Conservation (phyloP, 2,888 invertebrate genomes). For the Drosophila birchii region DNA sequence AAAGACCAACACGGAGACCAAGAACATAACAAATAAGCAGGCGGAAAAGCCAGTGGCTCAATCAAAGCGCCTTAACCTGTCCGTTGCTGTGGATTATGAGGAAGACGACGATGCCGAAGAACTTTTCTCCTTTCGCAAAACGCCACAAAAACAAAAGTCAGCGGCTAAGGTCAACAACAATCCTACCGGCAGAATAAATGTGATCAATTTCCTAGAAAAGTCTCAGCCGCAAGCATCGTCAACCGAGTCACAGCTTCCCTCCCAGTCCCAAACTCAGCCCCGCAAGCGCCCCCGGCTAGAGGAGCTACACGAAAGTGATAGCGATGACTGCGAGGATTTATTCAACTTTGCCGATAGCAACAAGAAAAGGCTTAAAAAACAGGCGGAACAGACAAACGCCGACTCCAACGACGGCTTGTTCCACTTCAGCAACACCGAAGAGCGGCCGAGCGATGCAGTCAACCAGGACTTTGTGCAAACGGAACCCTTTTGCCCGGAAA, state of each 20-base stretch:
- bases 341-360: conserved; percentile 75
- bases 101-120: conserved; percentile 25
- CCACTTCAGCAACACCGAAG: conserved; percentile 50
- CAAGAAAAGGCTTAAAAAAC: conserved; percentile 31
- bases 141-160: conserved; percentile 4
- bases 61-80: not conserved
- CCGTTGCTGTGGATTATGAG: conserved; percentile 19
- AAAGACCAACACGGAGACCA: conserved; percentile 8
- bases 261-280: conserved; percentile 21
- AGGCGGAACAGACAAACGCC: conserved; percentile 3
- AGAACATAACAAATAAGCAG: not conserved
- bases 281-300: conserved; percentile 74
- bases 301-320: conserved; percentile 73
- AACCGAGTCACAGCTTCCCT: not conserved
- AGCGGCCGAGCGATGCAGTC: not conserved
- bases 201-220: conserved; percentile 71
- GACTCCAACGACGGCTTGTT: conserved; percentile 62
- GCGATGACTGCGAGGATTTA: conserved; percentile 77
- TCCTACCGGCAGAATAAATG: conserved; percentile 34
- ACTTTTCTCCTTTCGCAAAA: conserved; percentile 55
- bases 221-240: conserved; percentile 49
- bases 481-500: conserved; percentile 52
- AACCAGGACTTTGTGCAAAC: conserved; percentile 58
- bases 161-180: conserved; percentile 11
- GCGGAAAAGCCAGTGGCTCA: not conserved